Evolutionary conservation across 2,113 vertebrate species (phyloP), one percentile per base, ranked within the genome.

Genomic region (Lophura nycthemera): DNA sequence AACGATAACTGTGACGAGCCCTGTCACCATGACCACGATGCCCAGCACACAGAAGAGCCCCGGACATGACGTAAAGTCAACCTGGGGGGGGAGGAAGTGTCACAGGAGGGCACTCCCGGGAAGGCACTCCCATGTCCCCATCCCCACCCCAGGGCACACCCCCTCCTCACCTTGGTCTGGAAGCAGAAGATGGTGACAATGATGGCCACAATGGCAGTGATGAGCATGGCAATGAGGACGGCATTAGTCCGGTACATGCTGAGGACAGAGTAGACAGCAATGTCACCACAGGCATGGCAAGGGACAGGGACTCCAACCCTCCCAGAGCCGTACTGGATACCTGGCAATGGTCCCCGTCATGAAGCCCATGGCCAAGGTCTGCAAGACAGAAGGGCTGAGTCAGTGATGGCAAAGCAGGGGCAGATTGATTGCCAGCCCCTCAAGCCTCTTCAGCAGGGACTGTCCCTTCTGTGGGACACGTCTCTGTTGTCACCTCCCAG

Each of bases 151-250:
- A 54, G 40, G 36, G 29, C 29, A 25, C 0, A 0, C 48, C 36
- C 30, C 40, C 43, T 25, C 72, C 95, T 97, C 97, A 98, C 99
- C 99, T 99, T 99, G 67, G 99, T 99, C 97, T 99, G 99, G 97
- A 99, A 99, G 97, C 99, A 99, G 98, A 99, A 99, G 97, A 99
- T 73, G 60, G 99, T 99, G 89, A 99, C 98, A 2, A 97, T 67
- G 38, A 99, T 96, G 94, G 99, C 98, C 72, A 99, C 98, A 1
- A 99, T 90, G 10, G 98, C 98, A 0, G 99, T 99, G 97, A 99
- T 99, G 82, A 98, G 96, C 96, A 99, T 97, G 36, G 98, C 98
- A 0, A 99, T 95, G 85, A 99, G 97, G 94, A 99, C 99, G 0
- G 99, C 98, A 30, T 97, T 98, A 10, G 99, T 99, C 8, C 81